These are phyloP conservation scores for Bufo gargarizans DNA, from an alignment of 2,113 vertebrate genomes.

Conservation along the genomic window DNA sequence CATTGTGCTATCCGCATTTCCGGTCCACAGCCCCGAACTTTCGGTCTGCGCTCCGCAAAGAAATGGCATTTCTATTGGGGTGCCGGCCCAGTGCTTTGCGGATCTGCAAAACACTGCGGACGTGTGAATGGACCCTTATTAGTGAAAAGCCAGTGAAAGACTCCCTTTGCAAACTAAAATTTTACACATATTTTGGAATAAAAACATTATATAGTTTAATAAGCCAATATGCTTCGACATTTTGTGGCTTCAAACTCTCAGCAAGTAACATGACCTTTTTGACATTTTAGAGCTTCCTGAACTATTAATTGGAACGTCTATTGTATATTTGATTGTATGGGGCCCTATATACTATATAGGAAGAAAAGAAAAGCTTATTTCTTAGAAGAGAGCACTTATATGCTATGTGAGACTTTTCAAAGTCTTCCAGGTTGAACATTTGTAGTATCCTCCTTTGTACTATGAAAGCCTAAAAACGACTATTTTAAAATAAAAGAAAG, in stretches of 20 bases:
- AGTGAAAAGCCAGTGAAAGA: no score
- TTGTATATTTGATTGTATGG: not conserved
- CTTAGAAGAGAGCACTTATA: not conserved
- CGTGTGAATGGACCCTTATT: no score
- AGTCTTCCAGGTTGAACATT: not conserved
- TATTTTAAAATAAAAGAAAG: conserved; percentile 7
- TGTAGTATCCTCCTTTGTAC: not conserved
- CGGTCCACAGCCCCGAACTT: no score
- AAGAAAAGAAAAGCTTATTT: not conserved
- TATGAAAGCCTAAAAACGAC: conserved; percentile 1
- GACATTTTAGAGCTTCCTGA: not conserved
- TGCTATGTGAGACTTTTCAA: not conserved
- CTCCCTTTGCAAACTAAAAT: not conserved
- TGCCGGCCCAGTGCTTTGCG: no score
- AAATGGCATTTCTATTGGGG: no score
- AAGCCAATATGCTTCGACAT: not conserved
- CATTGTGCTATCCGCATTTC: no score
- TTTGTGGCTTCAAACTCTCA: not conserved
- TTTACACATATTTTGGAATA: not conserved
- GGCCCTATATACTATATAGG: not conserved
- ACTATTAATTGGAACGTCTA: not conserved
- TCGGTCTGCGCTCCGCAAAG: no score
- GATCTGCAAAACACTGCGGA: no score
- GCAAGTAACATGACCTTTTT: not conserved
- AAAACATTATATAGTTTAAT: not conserved